Base-by-base conservation (phyloP, 2,797 vertebrate species). In the Periophthalmus magnuspinnatus region DNA sequence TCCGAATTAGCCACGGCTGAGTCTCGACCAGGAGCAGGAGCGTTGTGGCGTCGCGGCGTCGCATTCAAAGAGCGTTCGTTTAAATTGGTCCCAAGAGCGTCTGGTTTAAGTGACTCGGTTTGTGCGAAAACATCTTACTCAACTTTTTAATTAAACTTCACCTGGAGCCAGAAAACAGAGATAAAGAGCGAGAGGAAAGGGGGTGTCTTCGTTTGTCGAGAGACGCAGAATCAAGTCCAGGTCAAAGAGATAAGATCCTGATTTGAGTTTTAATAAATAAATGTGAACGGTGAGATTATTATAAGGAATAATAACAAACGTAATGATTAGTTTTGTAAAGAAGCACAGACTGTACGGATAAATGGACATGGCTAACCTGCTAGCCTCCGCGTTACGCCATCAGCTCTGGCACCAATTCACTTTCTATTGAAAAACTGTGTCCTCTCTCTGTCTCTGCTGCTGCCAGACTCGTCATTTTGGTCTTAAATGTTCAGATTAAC, bases 141-240 rank as follows among this genome's bases (percentile, higher is more conserved):
- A 47, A 28, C 41, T 47, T 63, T 63, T 63, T 47, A 90, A 91
- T 91, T 86, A 80, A 90, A 87, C 73, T 86, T 83, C 79, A 77
- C 76, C 66, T 67, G 81, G 68, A 69, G 67, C 72, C 74, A 68
- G 79, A 84, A 87, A 82, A 70, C 5, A 69, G 34, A 64, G 65
- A 69, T 50, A 54, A 75, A 69, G 54, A 69, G 47, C 54, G 73
- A 69, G 54, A 47, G 76, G 56, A 69, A 50, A 67, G 75, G 82
- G 80, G 56, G 75, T 81, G 73, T 78, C 84, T 67, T 70, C 48
- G 50, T 50, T 7, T n/a, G n/a, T 21, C 4, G 45, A 45, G 52
- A 22, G 21, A 22, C 52, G 54, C 8, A 54, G 14, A 45, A 45
- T 45, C 13, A 45, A 41, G 41, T 45, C 1, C 8, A 55, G 11